phyloP scores from a whole-genome alignment of 1,140 invertebrate genomes.

The Heliconius eleuchia region DNA sequence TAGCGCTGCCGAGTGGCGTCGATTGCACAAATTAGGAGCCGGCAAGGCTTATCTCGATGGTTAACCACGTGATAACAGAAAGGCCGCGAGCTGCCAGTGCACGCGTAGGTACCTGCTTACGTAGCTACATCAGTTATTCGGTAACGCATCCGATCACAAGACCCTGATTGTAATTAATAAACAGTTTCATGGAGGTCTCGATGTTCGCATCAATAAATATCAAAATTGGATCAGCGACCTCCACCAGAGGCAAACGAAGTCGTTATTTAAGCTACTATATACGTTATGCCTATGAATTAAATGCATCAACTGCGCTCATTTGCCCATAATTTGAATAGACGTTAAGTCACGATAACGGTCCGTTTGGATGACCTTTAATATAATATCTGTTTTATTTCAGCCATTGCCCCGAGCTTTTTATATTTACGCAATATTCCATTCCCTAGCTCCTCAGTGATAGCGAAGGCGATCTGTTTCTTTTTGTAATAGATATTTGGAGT shows the following conservation, averaged over 20 bases:
- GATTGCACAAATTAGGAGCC: slow-evolving; percentile 30
- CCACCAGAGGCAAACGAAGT: slow-evolving; percentile 12
- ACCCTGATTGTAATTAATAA: slow-evolving; percentile 30
- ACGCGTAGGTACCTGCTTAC: background rate
- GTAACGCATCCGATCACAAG: slow-evolving; percentile 42
- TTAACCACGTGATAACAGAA: slow-evolving; percentile 23
- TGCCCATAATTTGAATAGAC: slow-evolving; percentile 28
- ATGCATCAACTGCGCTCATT: slow-evolving; percentile 16
- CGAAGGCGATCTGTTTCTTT: slow-evolving; percentile 23
- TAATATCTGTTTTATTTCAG: slow-evolving; percentile 42
- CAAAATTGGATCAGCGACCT: slow-evolving; percentile 43
- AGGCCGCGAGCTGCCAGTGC: slow-evolving; percentile 13
- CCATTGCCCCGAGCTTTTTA: slow-evolving; percentile 42
- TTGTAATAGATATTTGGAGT: slow-evolving; percentile 25
- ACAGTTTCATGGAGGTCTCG: slow-evolving; percentile 27
- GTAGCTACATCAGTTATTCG: slow-evolving; percentile 19
- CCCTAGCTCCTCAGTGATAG: slow-evolving; percentile 31
- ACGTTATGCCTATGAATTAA: slow-evolving; percentile 22
- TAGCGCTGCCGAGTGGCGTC: background rate
- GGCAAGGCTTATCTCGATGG: slow-evolving; percentile 24
- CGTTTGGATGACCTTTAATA: slow-evolving; percentile 47
- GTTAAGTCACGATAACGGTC: slow-evolving; percentile 46
- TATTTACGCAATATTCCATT: slow-evolving; percentile 42
- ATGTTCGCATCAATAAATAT: slow-evolving; percentile 30
- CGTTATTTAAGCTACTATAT: slow-evolving; percentile 11